Evolutionary conservation across 1,140 invertebrate species (phyloP).

Genomic region (Sycobia sp.): DNA sequence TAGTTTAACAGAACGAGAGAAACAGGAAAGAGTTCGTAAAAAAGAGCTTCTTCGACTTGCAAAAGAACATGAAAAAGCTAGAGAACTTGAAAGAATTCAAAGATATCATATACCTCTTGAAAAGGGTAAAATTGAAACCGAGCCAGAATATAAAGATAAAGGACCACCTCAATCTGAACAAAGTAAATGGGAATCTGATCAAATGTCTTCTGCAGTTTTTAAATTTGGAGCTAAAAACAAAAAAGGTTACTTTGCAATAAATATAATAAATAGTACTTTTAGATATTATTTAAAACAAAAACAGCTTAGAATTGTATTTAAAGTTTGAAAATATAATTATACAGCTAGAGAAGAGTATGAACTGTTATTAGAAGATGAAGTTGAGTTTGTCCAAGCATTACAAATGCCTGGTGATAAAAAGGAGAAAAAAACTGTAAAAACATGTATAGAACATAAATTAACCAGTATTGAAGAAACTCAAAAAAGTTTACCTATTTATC

Average conservation of each 20-base stretch:
- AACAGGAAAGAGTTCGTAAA: slow-evolving; percentile 84
- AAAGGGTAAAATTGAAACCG: slow-evolving; percentile 64
- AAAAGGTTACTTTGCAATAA: slow-evolving; percentile 55
- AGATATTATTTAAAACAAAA: slow-evolving; percentile 21
- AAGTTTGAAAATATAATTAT: too few relatives aligned
- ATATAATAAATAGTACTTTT: too few relatives aligned
- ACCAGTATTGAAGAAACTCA: slow-evolving; percentile 87
- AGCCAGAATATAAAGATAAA: slow-evolving; percentile 83
- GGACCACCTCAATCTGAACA: slow-evolving; percentile 93
- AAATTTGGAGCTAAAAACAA: slow-evolving; percentile 92
- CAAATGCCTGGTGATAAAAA: slow-evolving; percentile 81
- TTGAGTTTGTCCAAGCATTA: slow-evolving; percentile 95
- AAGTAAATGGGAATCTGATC: slow-evolving; percentile 97
- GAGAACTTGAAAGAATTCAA: slow-evolving; percentile 89
- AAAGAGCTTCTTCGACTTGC: slow-evolving; percentile 89
- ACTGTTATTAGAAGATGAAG: slow-evolving; percentile 91
- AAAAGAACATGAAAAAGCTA: slow-evolving; percentile 93
- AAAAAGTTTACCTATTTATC: slow-evolving; percentile 91
- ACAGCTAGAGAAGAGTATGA: slow-evolving; percentile 85
- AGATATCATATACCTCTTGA: slow-evolving; percentile 91
- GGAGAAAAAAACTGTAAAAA: slow-evolving; percentile 64
- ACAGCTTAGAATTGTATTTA: too few relatives aligned
- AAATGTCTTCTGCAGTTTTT: slow-evolving; percentile 90
- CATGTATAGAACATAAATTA: slow-evolving; percentile 77
- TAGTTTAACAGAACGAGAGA: slow-evolving; percentile 86